These are phyloP conservation scores for Brachionus koreanus DNA, from an alignment of 1,140 invertebrate genomes.

Conservation along the genomic window DNA sequence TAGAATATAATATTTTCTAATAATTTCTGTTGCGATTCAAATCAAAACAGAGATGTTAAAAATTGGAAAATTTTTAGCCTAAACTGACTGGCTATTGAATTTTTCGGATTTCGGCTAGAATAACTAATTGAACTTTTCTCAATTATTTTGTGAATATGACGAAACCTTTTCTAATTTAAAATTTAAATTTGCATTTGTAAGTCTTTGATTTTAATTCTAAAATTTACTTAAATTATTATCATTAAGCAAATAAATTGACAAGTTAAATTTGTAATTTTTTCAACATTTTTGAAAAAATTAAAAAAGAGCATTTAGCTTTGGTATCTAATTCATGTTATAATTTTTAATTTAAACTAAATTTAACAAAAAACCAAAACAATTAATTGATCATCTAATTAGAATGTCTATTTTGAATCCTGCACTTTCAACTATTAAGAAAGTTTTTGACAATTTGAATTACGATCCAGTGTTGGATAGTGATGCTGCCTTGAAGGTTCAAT, in stretches of 20 bases:
- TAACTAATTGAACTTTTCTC: neutral
- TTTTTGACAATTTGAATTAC: neutral
- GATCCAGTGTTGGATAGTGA: constrained; percentile 33
- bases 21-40: too few relatives aligned
- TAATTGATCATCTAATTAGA: neutral
- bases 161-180: neutral
- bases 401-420: constrained; percentile 4
- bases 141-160: neutral
- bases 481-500: neutral
- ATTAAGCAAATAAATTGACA: neutral
- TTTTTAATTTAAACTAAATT: neutral
- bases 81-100: neutral
- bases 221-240: too few relatives aligned
- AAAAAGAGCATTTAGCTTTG: neutral
- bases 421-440: neutral
- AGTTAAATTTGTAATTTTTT: constrained; percentile 2
- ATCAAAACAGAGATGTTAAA: too few relatives aligned
- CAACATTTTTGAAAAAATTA: neutral
- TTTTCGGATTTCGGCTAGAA: neutral
- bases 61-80: too few relatives aligned
- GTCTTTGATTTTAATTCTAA: too few relatives aligned
- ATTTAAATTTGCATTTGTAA: neutral
- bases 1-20: too few relatives aligned
- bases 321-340: too few relatives aligned
- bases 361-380: too few relatives aligned